Evolutionary conservation across 2,797 vertebrate species (phyloP).

Genomic region (Lacerta agilis): DNA sequence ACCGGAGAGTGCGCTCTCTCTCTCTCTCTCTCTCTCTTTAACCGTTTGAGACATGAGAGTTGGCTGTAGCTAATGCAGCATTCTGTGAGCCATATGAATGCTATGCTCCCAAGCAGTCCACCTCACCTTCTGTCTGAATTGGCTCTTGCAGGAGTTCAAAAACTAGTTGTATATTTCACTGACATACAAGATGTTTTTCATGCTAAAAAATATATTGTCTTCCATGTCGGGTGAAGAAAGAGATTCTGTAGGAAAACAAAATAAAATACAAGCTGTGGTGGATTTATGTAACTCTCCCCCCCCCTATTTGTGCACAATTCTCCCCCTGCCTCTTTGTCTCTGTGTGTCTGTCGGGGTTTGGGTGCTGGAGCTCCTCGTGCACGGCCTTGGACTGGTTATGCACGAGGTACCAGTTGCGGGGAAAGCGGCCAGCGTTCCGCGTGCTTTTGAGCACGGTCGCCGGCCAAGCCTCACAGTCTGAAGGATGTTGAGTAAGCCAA

Average conservation of each 20-base stretch:
- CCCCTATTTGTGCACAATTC: too few species aligned
- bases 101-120: conserved; percentile 1
- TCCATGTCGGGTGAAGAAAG: not conserved
- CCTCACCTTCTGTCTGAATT: conserved; percentile 2
- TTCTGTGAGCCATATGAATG: not conserved
- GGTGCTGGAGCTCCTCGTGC: too few species aligned
- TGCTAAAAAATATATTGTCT: not conserved
- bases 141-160: not conserved
- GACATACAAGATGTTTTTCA: not conserved
- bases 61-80: not conserved
- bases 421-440: too few species aligned
- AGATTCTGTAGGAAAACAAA: not conserved
- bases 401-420: too few species aligned
- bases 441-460: too few species aligned
- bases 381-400: too few species aligned
- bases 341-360: too few species aligned
- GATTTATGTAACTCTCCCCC: not conserved
- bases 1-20: not conserved
- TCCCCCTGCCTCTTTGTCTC: too few species aligned
- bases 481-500: too few species aligned
- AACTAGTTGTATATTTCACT: conserved; percentile 16
- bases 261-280: not conserved
- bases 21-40: not conserved
- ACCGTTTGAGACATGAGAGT: not conserved
- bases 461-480: too few species aligned